Evolutionary conservation across 2,797 vertebrate species (phyloP).

Genomic region (Alectoris magna): DNA sequence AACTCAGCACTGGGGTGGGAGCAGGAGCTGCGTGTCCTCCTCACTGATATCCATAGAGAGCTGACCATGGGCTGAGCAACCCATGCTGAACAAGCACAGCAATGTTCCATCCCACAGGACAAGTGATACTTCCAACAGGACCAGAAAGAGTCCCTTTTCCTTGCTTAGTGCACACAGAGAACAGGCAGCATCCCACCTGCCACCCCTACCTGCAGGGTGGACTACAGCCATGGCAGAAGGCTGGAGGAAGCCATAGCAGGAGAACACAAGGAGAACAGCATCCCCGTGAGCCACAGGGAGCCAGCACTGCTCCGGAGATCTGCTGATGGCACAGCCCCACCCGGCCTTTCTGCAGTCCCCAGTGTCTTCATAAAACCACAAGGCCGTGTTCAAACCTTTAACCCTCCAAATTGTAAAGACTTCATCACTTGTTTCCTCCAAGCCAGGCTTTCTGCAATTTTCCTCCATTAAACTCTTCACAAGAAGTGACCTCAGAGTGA

Average conservation of each 20-base stretch:
- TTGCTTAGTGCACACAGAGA: background rate
- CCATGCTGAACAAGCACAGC: fast-evolving
- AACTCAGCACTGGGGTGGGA: background rate
- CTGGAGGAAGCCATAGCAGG: background rate
- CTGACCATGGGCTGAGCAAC: fast-evolving
- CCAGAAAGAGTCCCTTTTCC: background rate
- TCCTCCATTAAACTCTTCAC: conserved; percentile 59
- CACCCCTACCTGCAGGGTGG: background rate
- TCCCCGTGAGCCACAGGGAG: background rate
- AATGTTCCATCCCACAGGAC: background rate
- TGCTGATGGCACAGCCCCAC: background rate
- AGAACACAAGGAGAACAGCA: fast-evolving
- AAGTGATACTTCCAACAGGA: background rate
- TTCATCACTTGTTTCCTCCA: conserved; percentile 45
- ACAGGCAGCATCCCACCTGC: background rate
- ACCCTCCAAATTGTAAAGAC: conserved; percentile 24
- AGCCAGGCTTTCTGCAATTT: conserved; percentile 58
- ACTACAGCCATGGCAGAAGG: background rate
- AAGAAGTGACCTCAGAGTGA: background rate
- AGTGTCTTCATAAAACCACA: conserved; percentile 41
- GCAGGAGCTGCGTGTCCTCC: background rate
- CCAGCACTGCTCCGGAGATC: background rate
- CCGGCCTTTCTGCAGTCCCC: background rate
- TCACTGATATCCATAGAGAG: fast-evolving
- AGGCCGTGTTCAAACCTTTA: conserved; percentile 7